Percentiles rank a stretch among this genome's conserved stretches.
These are phyloP conservation scores for Diabrotica undecimpunctata DNA, from an alignment of 1,140 invertebrate species.

Conservation along the genomic window DNA sequence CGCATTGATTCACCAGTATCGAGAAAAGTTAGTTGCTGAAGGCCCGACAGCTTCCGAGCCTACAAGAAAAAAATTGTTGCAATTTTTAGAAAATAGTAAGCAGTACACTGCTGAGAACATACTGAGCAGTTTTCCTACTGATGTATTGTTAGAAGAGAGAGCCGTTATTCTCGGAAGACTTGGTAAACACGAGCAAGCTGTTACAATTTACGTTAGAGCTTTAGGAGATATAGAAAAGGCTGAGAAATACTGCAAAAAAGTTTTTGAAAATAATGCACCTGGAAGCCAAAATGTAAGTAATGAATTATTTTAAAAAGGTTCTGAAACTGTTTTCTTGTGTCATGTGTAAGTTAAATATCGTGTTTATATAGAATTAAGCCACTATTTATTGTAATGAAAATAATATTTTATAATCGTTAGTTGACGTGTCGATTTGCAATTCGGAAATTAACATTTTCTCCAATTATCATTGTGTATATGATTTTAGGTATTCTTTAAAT, in stretches of 20 bases:
- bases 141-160: conserved; percentile 85
- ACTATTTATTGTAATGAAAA: too few species aligned
- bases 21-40: conserved; percentile 59
- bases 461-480: too few species aligned
- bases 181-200: conserved; percentile 86
- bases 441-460: too few species aligned
- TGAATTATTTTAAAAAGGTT: too few species aligned
- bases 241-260: conserved; percentile 78
- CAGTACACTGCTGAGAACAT: conserved; percentile 86
- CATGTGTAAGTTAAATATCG: too few species aligned
- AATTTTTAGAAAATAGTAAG: conserved; percentile 80
- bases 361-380: too few species aligned
- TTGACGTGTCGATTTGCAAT: too few species aligned
- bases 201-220: conserved; percentile 85
- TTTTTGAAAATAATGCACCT: conserved; percentile 48
- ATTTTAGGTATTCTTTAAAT: too few species aligned
- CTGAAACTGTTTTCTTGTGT: too few species aligned
- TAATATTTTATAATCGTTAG: too few species aligned
- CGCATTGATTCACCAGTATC: conserved; percentile 80
- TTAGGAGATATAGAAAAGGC: conserved; percentile 78
- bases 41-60: conserved; percentile 58
- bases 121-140: conserved; percentile 80
- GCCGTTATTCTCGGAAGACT: conserved; percentile 88
- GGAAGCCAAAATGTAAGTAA: conserved; percentile 34
- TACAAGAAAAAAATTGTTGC: conserved; percentile 71